Conservation (phyloP, 2,113 vertebrate species). For the Rhinolophus sinicus region DNA sequence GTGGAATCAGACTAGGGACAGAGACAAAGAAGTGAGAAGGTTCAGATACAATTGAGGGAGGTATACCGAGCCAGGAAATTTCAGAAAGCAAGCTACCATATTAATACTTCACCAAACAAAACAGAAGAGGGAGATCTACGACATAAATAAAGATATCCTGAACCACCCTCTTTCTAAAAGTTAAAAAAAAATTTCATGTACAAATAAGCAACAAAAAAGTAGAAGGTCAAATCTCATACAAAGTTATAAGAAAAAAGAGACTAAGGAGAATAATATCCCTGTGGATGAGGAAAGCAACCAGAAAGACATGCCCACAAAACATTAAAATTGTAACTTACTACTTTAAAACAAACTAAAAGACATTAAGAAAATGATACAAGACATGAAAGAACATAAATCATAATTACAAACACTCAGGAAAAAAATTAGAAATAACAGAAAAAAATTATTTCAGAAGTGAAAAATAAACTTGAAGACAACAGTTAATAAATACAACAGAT, state of each 20-base stretch:
- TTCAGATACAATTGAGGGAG: neutral
- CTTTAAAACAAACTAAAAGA: too few species aligned
- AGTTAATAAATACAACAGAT: neutral
- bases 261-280: neutral
- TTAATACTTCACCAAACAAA: neutral
- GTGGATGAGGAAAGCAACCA: neutral
- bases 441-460: neutral
- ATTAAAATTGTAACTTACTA: neutral
- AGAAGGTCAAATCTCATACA: neutral
- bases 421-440: neutral
- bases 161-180: neutral
- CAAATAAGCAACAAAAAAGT: neutral
- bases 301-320: neutral
- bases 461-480: neutral
- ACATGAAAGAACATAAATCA: neutral
- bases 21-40: neutral
- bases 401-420: neutral
- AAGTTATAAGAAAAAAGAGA: neutral
- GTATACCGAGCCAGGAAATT: too few species aligned
- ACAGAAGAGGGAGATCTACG: neutral
- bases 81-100: too few species aligned
- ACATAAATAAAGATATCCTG: neutral
- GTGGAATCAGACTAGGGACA: neutral
- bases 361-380: too few species aligned
- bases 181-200: neutral